Evolutionary conservation across 2,113 vertebrate species (phyloP).

Genomic region (Pituophis catenifer): DNA sequence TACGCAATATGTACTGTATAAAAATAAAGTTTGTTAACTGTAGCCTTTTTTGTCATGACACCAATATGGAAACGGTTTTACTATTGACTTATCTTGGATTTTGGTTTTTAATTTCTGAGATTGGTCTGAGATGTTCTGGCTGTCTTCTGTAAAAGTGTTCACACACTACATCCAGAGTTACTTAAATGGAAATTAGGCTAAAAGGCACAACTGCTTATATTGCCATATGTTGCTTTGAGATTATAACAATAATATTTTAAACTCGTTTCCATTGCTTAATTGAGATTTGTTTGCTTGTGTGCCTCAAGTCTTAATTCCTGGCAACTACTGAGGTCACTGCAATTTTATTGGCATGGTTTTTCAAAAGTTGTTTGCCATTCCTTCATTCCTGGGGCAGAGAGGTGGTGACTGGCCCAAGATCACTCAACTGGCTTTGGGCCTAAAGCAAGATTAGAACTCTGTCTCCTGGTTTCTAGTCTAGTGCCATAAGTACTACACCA

Average conservation of each 20-base stretch:
- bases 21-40: not conserved
- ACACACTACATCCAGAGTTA: not conserved
- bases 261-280: not conserved
- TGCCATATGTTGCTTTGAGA: not conserved
- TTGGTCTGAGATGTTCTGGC: not conserved
- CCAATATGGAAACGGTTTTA: not conserved
- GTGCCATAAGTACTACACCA: not conserved
- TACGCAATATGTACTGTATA: not conserved
- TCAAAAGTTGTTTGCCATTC: not conserved
- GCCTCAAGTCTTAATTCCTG: not conserved
- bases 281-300: not conserved
- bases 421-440: not conserved
- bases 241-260: not conserved
- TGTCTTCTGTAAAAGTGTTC: not conserved
- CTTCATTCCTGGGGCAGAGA: not conserved
- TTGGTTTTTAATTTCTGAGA: not conserved
- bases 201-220: not conserved
- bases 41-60: not conserved
- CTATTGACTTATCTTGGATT: not conserved
- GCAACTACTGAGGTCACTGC: not conserved
- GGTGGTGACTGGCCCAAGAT: not conserved
- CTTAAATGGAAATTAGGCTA: not conserved
- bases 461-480: not conserved
- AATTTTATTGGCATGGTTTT: not conserved
- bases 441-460: not conserved